Evolutionary conservation across 2,888 invertebrate species (phyloP), one percentile per base, ranked within the genome.

Genomic region (Sepiola atlantica): DNA sequence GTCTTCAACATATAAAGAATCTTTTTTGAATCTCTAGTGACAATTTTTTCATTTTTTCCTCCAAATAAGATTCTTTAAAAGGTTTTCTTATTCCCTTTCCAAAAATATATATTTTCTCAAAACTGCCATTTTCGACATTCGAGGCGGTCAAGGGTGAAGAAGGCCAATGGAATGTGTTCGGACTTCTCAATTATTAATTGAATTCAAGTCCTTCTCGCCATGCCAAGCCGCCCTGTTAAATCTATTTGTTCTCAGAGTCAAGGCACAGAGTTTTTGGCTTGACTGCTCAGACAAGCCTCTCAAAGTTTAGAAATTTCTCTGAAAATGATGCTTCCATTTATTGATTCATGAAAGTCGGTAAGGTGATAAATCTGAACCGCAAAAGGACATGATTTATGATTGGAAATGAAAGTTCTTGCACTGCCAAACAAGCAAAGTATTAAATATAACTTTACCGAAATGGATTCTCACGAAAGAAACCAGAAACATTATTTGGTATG

Each of bases 261-360:
- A 77, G 32, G 2, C 77, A 77, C n/a, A 8, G 32, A 77, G n/a
- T 32, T n/a, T n/a, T 32, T 14, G n/a, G n/a, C 77, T 77, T 77
- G 77, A 14, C 77, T 32, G 21, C 14, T 77, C 32, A 14, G 77
- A n/a, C n/a, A 77, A n/a, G 77, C n/a, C 77, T n/a, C 77, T 77
- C 77, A n/a, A 77, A 77, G 77, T n/a, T 77, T 77, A n/a, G n/a
- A 77, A 77, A 77, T n/a, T 77, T 77, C 77, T 45, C 32, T n/a
- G 77, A 77, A 77, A 77, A 77, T 77, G n/a, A 77, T 77, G 77
- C n/a, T 77, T n/a, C 14, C 21, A 77, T 77, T 16, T 77, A 77
- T 77, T 32, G 77, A 77, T 77, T 77, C 32, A 14, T 32, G 77
- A 77, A 77, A 77, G 32, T n/a, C n/a, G 32, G n/a, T 4, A 77